Evolutionary conservation across 2,888 invertebrate species (phyloP), one percentile per base, ranked within the genome.

Genomic region (Synergus umbraculus): DNA sequence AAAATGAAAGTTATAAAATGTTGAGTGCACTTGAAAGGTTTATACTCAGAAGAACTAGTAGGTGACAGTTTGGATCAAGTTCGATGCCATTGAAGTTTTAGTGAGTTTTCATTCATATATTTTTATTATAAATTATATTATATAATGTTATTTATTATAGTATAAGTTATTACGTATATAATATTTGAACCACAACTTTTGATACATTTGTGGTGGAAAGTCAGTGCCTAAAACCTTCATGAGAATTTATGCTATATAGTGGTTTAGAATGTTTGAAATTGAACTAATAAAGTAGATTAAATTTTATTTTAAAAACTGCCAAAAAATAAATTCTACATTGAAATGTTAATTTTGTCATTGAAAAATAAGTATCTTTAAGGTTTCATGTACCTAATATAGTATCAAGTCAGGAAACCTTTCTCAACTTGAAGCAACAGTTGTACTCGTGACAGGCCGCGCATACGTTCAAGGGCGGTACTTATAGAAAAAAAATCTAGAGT

Each of bases 401-500:
- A 15, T 49, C 15, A 49, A 66, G 18, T 29, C 13, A 65, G 37
- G 41, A 69, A 69, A 69, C 49, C 69, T 54, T 69, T 49, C 37
- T 73, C 10, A 54, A 73, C 54, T 73, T 73, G 22, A 54, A 73
- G 73, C 73, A 73, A 73, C 73, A 73, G 73, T 73, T 73, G 73
- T 54, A 54, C 1, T 73, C 41, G 3, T 60, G 22, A 60, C 60
- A 60, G 60, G 18, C 22, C 22, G 22, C 60, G 29, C 37, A 22
- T 15, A 37, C 37, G 37, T 54, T 73, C 73, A 73, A 73, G 54
- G 73, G 22, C 46, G 29, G 44, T n/a, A 12, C 15, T 37, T 5
- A 4, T n/a, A n/a, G 54, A 73, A 54, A 29, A 29, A 54, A 37
- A 29, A 41, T 9, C 29, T 54, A 29, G n/a, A 60, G 29, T 29